phyloP scores from a whole-genome alignment of 2,888 invertebrate species.

The Onthophagus sagittarius region DNA sequence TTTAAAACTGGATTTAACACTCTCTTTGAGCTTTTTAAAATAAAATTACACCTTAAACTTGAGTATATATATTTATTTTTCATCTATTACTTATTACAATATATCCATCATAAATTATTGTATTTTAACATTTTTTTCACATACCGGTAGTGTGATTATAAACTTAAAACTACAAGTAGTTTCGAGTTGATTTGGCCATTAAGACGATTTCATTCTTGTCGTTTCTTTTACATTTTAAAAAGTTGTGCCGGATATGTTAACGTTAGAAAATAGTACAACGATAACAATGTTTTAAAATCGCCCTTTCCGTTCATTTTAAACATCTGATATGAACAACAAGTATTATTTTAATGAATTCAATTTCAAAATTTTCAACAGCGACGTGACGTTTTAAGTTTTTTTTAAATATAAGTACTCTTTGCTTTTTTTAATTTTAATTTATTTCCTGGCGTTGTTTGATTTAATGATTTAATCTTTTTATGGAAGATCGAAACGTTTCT shows the following conservation, averaged over 20 bases:
- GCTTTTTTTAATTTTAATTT: background rate
- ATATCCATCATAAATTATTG: conserved; percentile 8
- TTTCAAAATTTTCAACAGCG: background rate
- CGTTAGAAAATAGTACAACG: background rate
- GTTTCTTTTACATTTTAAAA: background rate
- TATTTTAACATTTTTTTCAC: conserved; percentile 7
- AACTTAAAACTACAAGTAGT: background rate
- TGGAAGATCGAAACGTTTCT: background rate
- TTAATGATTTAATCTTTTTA: background rate
- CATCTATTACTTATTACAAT: conserved; percentile 4
- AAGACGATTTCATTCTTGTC: background rate
- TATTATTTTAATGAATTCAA: background rate
- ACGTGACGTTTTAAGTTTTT: background rate
- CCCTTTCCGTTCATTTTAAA: background rate
- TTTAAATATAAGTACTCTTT: background rate
- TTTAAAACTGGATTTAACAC: too few species aligned
- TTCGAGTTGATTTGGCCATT: background rate
- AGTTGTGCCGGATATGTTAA: background rate
- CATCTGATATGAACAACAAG: background rate
- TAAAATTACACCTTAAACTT: background rate
- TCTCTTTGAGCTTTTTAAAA: background rate
- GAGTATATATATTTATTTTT: conserved; percentile 13
- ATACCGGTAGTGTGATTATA: background rate
- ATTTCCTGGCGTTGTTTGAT: background rate
- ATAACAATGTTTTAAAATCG: background rate